phyloP scores from a whole-genome alignment of 2,888 invertebrate species.

The Cyclophora punctaria region DNA sequence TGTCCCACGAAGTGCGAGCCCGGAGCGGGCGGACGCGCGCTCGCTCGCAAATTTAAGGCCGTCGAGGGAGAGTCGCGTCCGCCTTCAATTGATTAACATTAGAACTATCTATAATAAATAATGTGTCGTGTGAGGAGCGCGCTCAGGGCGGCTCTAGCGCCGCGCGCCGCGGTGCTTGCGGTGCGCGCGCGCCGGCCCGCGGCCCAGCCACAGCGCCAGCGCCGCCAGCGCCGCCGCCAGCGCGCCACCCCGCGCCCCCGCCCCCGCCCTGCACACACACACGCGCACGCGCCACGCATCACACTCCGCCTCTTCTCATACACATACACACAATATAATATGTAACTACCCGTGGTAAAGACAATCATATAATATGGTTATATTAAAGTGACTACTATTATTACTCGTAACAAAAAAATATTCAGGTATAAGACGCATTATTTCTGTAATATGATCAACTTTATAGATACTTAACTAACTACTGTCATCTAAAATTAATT shows the following conservation, averaged over 20 bases:
- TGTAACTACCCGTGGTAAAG: too few species aligned
- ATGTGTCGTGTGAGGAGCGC: constrained; percentile 24
- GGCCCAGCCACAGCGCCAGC: constrained; percentile 55
- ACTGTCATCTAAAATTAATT: too few species aligned
- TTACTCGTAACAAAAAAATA: too few species aligned
- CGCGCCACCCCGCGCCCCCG: constrained; percentile 43
- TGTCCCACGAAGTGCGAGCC: constrained; percentile 26
- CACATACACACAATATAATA: too few species aligned
- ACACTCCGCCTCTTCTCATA: too few species aligned
- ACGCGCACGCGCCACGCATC: constrained; percentile 16
- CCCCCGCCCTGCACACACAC: constrained; percentile 40
- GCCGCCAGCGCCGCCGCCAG: constrained; percentile 48
- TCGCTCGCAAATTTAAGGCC: constrained; percentile 50
- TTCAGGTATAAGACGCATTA: too few species aligned
- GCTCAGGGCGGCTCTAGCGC: constrained; percentile 72
- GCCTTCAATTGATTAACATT: constrained; percentile 66
- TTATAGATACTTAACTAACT: too few species aligned
- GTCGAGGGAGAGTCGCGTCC: constrained; percentile 45
- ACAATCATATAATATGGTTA: too few species aligned
- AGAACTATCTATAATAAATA: constrained; percentile 73
- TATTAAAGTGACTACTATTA: too few species aligned
- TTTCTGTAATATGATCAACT: too few species aligned
- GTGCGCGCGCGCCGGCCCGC: constrained; percentile 61
- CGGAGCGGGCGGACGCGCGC: constrained; percentile 39
- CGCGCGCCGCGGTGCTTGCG: constrained; percentile 75